Conservation (phyloP, 2,797 vertebrate genomes). For the Catostomus latipinnis region DNA sequence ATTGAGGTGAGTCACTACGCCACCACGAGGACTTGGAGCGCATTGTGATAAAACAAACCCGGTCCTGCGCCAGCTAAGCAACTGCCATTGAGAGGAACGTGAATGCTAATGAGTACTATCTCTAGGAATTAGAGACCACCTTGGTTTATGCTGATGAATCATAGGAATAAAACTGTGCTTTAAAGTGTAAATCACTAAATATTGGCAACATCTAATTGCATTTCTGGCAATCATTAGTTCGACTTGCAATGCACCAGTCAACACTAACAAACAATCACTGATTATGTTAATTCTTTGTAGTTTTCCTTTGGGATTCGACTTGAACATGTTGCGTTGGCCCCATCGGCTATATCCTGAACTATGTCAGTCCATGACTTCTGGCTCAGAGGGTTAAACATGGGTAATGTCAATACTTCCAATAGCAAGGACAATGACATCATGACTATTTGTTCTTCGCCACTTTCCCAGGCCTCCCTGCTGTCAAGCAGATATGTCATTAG, state of each 20-base stretch:
- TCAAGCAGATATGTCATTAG: conserved; percentile 17
- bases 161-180: background rate
- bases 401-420: conserved; percentile 26
- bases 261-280: background rate
- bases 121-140: too few relatives aligned
- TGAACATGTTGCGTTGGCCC: background rate
- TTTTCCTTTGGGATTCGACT: background rate
- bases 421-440: conserved; percentile 31
- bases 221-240: background rate
- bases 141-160: background rate
- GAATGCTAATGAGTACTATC: too few relatives aligned
- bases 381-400: conserved; percentile 33
- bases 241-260: background rate
- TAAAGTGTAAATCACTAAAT: background rate
- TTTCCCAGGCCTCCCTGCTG: conserved; percentile 32
- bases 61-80: too few relatives aligned
- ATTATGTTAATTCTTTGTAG: background rate
- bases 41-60: too few relatives aligned
- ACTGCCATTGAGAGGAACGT: too few relatives aligned
- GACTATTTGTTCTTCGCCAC: conserved; percentile 23
- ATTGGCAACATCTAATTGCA: background rate
- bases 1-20: too few relatives aligned
- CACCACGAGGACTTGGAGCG: too few relatives aligned
- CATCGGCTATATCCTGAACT: conserved; percentile 1
- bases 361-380: background rate